Base-by-base conservation (phyloP, 2,797 vertebrate species). In the Malurus splendens region DNA sequence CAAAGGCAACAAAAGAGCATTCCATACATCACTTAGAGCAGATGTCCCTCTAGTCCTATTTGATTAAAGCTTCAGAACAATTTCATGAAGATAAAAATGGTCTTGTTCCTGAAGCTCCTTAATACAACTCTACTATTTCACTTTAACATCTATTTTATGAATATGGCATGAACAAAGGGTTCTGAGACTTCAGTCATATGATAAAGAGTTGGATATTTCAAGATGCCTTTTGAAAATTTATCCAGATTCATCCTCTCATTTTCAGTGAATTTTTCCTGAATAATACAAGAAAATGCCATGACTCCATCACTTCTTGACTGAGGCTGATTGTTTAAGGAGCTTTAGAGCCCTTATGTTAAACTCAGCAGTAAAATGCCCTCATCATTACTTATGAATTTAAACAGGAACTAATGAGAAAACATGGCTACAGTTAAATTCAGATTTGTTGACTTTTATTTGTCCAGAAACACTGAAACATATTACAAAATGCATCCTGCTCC, bases 21-120 rank as follows among this genome's bases (percentile, higher is more conserved):
- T n/a, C 13, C 41, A 30, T 32, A 30, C 7, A 42, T 11, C 8
- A 28, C 4, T 66, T 23, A 18, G 0, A 0, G 12, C 9, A 50
- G 12, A 67, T 57, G 67, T 89, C 74, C 14, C 45, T 20, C 42
- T 41, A 52, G 38, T 12, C 16, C 8, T 42, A 18, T 62, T 41
- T 62, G 61, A 32, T 16, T 61, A 71, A 59, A 75, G 52, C 14
- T 39, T 74, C 24, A 52, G 32, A 67, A 61, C 4, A 41, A 41
- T 41, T 86, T 28, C 5, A 12, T 42, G 6, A 86, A 66, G n/a
- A 72, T 17, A 44, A 54, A 74, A 17, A 33, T 0, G 2, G 7
- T 50, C 25, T 64, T 22, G 6, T 18, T 73, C 24, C 18, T 32
- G 36, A 64, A 81, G 27, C 24, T 60, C 60, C 33, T 60, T 52